Evolutionary conservation across 1,140 invertebrate species (phyloP).

Genomic region (Vanessa atalanta): DNA sequence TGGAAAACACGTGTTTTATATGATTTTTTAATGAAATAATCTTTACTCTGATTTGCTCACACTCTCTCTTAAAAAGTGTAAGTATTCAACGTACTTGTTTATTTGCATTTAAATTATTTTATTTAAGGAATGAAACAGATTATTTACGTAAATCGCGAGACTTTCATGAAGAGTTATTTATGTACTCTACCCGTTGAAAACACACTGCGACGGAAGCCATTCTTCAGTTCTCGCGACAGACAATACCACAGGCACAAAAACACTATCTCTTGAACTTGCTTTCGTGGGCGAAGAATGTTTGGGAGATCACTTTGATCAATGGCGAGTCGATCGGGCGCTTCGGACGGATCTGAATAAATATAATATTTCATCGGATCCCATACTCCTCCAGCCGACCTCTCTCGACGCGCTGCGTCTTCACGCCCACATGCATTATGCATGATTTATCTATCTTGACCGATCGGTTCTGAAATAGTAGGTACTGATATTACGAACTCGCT

Average conservation of each 20-base stretch:
- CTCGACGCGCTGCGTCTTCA: neutral
- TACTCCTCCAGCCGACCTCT: neutral
- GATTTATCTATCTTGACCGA: conserved; percentile 13
- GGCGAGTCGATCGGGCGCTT: conserved; percentile 12
- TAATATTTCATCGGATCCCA: conserved; percentile 7
- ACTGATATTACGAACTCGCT: neutral
- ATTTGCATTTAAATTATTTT: neutral
- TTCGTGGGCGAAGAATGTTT: neutral
- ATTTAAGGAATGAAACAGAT: neutral
- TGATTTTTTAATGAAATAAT: too few species aligned
- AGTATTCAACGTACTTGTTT: neutral
- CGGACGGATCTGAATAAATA: conserved; percentile 24
- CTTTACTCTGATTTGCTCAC: too few species aligned
- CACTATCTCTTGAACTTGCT: conserved; percentile 7
- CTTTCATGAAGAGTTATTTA: conserved; percentile 6
- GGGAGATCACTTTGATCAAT: conserved; percentile 13
- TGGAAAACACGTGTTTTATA: too few species aligned
- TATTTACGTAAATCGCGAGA: neutral
- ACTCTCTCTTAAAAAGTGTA: neutral
- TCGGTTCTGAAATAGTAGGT: neutral
- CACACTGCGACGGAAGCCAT: conserved; percentile 6
- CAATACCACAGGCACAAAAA: conserved; percentile 20
- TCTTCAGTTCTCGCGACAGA: conserved; percentile 3
- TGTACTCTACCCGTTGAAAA: neutral
- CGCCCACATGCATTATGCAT: conserved; percentile 5